Base-by-base conservation (phyloP, 2,888 invertebrate genomes). In the Agrochola lota region DNA sequence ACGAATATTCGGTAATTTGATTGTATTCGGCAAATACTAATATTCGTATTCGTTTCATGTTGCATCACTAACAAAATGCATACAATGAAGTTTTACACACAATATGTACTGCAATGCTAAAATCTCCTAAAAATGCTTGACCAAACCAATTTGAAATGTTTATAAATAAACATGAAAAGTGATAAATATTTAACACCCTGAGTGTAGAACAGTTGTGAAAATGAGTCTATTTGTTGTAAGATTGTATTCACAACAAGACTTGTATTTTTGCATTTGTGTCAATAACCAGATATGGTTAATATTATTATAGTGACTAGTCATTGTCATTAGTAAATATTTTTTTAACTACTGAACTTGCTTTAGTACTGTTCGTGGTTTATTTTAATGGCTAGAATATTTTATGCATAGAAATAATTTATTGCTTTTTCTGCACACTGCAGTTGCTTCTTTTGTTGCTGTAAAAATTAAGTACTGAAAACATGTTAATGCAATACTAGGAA, bases 211-310 rank as follows among this genome's bases (percentile, higher is more conserved):
- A 80, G 74, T 62, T 67, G 26, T 55, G 12, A 67, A 67, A 46
- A 71, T 35, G 8, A 72, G 20, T 66, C 5, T 64, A 64, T 79
- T 72, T 72, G 30, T 49, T 43, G 40, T 12, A 80, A 74, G 20
- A 57, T 80, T 80, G 46, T 71, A 60, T 62, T 67, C 35, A 55
- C 26, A 80, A 79, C 43, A 52, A 70, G 15, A 35, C 6, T 46
- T 57, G 26, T 63, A n/a, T 26, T 46, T 26, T 63, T 71, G 35
- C 35, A 68, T 55, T 73, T 74, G 49, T 73, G 62, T 69, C 66
- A 76, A 70, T 71, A 73, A 73, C 55, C 59, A 55, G 70, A 75
- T 69, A 75, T 71, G 46, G 35, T 67, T 57, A 70, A 73, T 59
- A 83, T 52, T 52, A 57, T 74, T 46, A 20, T 11, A 35, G 49